Percentiles rank a stretch among this genome's conserved stretches.
Evolutionary conservation across 2,888 invertebrate genomes (phyloP).

Genomic region (Melipona bicolor): DNA sequence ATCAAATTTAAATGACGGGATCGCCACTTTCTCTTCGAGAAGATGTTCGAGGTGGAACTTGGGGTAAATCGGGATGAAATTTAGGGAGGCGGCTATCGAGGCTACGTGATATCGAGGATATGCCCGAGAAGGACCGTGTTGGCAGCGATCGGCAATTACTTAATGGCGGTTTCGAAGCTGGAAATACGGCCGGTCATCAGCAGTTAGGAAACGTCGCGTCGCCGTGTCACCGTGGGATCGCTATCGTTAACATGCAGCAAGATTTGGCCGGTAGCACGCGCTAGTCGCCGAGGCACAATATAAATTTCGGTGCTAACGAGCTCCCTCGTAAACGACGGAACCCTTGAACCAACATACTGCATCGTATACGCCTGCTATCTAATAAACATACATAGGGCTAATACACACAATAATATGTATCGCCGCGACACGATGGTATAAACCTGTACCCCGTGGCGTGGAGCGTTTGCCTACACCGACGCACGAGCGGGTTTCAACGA

Average conservation of each 20-base stretch:
- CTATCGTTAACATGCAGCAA: conserved; percentile 54
- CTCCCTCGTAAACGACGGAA: conserved; percentile 52
- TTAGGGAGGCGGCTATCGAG: not conserved
- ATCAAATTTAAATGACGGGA: no score
- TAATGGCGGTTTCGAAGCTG: conserved; percentile 28
- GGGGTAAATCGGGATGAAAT: conserved; percentile 1
- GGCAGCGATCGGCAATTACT: conserved; percentile 42
- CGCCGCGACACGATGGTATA: conserved; percentile 29
- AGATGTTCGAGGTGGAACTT: not conserved
- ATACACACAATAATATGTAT: conserved; percentile 61
- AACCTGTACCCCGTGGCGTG: conserved; percentile 24
- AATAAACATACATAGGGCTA: conserved; percentile 60
- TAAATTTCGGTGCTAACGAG: conserved; percentile 60
- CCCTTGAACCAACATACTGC: conserved; percentile 56
- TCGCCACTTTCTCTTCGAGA: no score
- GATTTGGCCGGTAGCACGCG: conserved; percentile 38
- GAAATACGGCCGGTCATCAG: conserved; percentile 45
- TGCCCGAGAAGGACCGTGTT: not conserved
- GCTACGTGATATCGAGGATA: conserved; percentile 23
- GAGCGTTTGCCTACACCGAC: conserved; percentile 19
- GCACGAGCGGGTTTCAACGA: not conserved
- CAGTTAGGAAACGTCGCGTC: conserved; percentile 51
- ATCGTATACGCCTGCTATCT: conserved; percentile 46
- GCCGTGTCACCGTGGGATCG: conserved; percentile 41
- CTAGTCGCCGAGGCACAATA: conserved; percentile 39